Evolutionary conservation across 2,797 vertebrate genomes (phyloP).

Genomic region (Sciurus carolinensis): DNA sequence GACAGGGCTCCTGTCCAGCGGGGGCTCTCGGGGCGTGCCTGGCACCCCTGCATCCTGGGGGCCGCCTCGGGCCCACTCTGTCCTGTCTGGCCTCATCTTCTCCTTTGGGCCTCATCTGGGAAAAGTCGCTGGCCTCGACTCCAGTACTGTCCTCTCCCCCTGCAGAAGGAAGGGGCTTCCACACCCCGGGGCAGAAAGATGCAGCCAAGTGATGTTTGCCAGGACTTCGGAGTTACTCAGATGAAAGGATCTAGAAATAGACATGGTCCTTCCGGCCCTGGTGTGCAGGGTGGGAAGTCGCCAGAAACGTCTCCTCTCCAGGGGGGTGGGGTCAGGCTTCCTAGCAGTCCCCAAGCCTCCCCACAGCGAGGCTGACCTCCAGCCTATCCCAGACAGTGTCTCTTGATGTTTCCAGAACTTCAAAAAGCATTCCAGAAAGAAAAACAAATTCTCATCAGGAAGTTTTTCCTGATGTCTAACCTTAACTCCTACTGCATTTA

Average conservation of each 20-base stretch:
- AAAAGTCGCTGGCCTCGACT: not conserved
- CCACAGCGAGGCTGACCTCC: not conserved
- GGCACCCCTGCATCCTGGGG: not conserved
- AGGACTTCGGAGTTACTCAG: not conserved
- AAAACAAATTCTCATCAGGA: not conserved
- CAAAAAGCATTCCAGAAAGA: not conserved
- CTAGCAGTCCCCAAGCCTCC: not conserved
- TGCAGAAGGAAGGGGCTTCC: not conserved
- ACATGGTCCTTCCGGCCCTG: not conserved
- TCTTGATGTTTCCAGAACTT: not conserved
- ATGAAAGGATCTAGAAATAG: constrained; percentile 20
- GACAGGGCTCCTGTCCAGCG: not conserved
- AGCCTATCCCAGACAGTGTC: not conserved
- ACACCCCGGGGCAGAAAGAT: not conserved
- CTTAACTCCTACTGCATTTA: not conserved
- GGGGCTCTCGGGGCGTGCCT: not conserved
- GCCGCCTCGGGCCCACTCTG: not conserved
- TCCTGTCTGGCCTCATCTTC: not conserved
- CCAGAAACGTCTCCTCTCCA: not conserved
- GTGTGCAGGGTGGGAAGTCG: not conserved
- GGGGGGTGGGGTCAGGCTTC: not conserved
- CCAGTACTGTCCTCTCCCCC: not conserved
- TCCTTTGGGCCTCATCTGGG: not conserved
- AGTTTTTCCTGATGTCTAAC: constrained; percentile 32
- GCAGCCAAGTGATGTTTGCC: not conserved